Evolutionary conservation across 2,797 vertebrate species (phyloP).

Genomic region (Neosilurus mollespiculum): DNA sequence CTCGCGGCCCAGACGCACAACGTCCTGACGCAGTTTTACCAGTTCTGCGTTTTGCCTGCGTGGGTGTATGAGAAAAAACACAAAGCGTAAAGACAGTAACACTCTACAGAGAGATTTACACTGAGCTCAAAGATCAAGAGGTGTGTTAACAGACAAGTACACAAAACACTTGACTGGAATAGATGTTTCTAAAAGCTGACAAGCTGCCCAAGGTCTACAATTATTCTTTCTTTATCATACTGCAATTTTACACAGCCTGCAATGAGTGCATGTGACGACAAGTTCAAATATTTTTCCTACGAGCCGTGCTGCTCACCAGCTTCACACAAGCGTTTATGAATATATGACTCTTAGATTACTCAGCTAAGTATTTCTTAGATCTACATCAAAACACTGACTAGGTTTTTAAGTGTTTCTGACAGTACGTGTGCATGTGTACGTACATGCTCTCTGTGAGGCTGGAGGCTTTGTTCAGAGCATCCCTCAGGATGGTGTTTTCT

Average conservation of each 20-base stretch:
- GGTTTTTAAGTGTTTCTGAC: not conserved
- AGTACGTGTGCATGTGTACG: not conserved
- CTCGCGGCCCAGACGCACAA: slow-evolving; percentile 78
- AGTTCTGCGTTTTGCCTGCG: slow-evolving; percentile 85
- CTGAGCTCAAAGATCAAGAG: not conserved
- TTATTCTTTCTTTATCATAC: not conserved
- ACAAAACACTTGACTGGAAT: not conserved
- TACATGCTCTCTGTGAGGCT: slow-evolving; percentile 89
- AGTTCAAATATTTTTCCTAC: not conserved
- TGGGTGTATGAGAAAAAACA: not conserved
- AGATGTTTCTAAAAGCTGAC: not conserved
- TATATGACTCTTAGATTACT: not conserved
- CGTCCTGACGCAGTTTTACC: slow-evolving; percentile 84
- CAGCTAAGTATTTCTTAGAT: not conserved
- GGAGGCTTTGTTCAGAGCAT: slow-evolving; percentile 86
- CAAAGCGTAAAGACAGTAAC: not conserved
- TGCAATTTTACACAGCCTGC: not conserved
- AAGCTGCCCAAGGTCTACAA: not conserved
- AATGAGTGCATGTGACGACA: not conserved
- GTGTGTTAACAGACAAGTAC: not conserved
- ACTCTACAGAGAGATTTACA: not conserved
- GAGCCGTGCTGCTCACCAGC: not conserved
- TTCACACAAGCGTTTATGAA: not conserved
- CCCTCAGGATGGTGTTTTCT: slow-evolving; percentile 88
- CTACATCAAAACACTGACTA: not conserved